Base-by-base conservation (phyloP, 2,888 invertebrate species). In the Eulithis prunata region DNA sequence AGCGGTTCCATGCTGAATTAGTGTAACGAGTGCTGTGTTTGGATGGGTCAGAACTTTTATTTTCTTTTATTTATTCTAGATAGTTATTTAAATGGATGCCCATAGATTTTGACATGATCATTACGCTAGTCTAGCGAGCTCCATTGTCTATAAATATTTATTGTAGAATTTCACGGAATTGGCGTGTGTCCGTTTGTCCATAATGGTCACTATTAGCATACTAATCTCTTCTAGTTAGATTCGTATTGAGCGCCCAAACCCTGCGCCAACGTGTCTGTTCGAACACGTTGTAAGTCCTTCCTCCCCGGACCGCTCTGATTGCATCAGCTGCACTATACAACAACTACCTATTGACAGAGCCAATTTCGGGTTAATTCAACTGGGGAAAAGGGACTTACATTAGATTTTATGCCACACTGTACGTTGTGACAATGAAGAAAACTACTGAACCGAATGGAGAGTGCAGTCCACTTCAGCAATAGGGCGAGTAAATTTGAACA, bases 401-500 rank as follows among this genome's bases (percentile, higher is more conserved):
- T 79, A 75, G 68, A 68, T 68, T 68, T 61, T 68, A 68, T 68
- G 63, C 64, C 68, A 60, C 68, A 68, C 68, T 62, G 62, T 73
- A 77, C 81, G 78, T 63, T 82, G 78, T 90, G 89, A 81, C 83
- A 80, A 83, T 82, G 88, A 86, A 87, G 87, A 79, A 81, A 79
- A 83, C 86, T 82, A 84, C 87, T 83, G 86, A 85, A 79, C 75
- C 86, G 82, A 83, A 87, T 82, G 84, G 80, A 85, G 83, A 87
- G 86, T 80, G 87, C 83, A 86, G 84, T 79, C 90, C 82, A 76
- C 87, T 81, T 76, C 91, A 84, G 72, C 77, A 81, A 68, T 91
- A 91, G 91, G 92, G 93, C 93, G 92, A 93, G 93, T 93, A 93
- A 93, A 77, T 88, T 90, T 88, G 83, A 89, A 88, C 85, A 85